Base-by-base conservation (phyloP, 2,797 vertebrate genomes). In the Xerus rutilus region DNA sequence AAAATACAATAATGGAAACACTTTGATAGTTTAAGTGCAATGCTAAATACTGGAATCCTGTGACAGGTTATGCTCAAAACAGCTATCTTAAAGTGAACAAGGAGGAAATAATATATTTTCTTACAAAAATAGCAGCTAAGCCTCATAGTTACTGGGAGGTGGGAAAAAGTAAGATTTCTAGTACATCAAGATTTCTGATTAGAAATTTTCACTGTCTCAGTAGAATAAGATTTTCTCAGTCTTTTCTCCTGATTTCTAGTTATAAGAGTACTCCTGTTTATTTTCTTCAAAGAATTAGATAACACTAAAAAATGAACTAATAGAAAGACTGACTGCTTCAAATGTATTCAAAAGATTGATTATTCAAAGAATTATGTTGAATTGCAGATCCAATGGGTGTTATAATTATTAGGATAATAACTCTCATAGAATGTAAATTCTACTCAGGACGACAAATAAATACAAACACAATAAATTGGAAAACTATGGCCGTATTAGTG, bases 21-120 rank as follows among this genome's bases (percentile, higher is more conserved):
- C 86, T 91, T 18, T 89, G 43, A 77, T 84, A 30, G 54, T 95
- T 87, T 52, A 89, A 83, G 35, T 28, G 69, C n/a, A 87, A 93
- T 81, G 78, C 20, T 74, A 89, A 91, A 82, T 95, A 89, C 49
- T 89, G 5, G 86, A 91, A 90, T 65, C 32, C 72, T 95, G 57
- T 96, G 70, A 93, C 39, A 95, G 88, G 43, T 64, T 30, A 62
- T 74, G 25, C 73, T 93, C 62, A 76, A 96, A 93, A 78, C 21
- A 92, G n/a, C 30, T 79, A 82, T 91, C 86, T 89, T 78, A 81
- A 90, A 95, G 67, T 82, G 45, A 82, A 78, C 45, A 74, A 25
- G 45, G 62, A 83, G 64, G 21, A 87, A 95, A 90, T 87, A 83
- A 87, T 30, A 9, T 6, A n/a, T 79, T 86, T 93, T 95, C 43